These are phyloP conservation scores for Zygogramma bicolorata DNA, from an alignment of 2,888 invertebrate genomes.

Conservation along the genomic window DNA sequence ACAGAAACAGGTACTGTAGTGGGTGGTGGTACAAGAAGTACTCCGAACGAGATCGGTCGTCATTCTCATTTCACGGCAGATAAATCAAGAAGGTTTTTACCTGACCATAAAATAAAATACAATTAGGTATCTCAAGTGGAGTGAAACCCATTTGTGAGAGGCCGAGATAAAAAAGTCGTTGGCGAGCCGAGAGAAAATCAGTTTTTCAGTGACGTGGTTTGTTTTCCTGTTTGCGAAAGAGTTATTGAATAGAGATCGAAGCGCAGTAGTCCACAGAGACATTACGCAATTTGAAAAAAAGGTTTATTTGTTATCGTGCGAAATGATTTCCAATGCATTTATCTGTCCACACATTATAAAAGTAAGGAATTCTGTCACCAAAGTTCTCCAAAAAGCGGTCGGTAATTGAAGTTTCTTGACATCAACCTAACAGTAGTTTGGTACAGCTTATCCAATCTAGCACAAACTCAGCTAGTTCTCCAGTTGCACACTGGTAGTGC, in stretches of 20 bases:
- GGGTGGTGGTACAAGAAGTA: conserved; percentile 13
- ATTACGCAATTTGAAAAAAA: no score
- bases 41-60: background rate
- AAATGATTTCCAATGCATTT: no score
- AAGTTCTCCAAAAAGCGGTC: no score
- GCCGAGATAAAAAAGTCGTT: background rate
- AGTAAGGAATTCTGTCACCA: no score
- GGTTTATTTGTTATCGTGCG: no score
- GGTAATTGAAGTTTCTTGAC: no score
- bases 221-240: background rate
- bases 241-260: no score
- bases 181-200: background rate
- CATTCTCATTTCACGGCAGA: conserved; percentile 18
- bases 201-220: background rate
- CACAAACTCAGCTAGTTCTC: no score
- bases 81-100: conserved; percentile 14
- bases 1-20: background rate
- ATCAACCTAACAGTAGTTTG: no score
- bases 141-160: conserved; percentile 17
- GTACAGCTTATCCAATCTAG: no score
- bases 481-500: no score
- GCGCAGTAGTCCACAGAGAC: background rate
- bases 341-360: no score
- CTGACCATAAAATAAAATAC: conserved; percentile 20
- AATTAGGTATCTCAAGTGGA: conserved; percentile 20